A percentile compares a stretch with the other conserved stretches of the same genome.
These are phyloP conservation scores for Dendropsophus ebraccatus DNA, from an alignment of 2,113 vertebrate species.

Conservation along the genomic window DNA sequence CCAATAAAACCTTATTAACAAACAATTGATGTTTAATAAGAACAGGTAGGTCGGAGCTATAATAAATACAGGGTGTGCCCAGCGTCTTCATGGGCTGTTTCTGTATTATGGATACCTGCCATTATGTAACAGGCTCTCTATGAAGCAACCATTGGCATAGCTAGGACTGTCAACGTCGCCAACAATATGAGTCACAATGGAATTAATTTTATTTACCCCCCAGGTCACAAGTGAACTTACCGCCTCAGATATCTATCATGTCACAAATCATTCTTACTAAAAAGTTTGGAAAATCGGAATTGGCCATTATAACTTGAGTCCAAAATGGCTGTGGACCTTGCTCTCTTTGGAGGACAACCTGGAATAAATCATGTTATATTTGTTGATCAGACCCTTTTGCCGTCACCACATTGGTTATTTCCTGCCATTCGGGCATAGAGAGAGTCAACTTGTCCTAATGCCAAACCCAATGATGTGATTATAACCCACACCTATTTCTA, in stretches of 20 bases:
- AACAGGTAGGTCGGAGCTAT: neutral
- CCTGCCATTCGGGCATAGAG: too few relatives aligned
- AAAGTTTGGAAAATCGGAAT: neutral
- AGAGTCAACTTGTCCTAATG: too few relatives aligned
- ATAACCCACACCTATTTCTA: too few relatives aligned
- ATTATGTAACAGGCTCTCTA: neutral
- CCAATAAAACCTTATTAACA: neutral
- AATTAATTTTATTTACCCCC: neutral
- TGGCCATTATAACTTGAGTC: too few relatives aligned
- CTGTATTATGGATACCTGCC: neutral
- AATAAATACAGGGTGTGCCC: slow-evolving; percentile 9
- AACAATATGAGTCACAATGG: neutral
- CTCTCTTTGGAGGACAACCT: too few relatives aligned
- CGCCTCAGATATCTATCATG: neutral
- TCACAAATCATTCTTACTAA: neutral
- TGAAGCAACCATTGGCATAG: neutral
- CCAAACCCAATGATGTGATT: too few relatives aligned
- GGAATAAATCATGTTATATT: too few relatives aligned
- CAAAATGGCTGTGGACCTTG: too few relatives aligned
- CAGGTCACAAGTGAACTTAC: neutral
- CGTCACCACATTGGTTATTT: too few relatives aligned
- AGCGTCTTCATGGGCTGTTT: neutral
- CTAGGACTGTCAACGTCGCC: neutral
- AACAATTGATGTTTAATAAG: neutral
- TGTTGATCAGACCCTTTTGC: too few relatives aligned